Conservation (phyloP, 1,140 invertebrate genomes). For the Megathymus violae region DNA sequence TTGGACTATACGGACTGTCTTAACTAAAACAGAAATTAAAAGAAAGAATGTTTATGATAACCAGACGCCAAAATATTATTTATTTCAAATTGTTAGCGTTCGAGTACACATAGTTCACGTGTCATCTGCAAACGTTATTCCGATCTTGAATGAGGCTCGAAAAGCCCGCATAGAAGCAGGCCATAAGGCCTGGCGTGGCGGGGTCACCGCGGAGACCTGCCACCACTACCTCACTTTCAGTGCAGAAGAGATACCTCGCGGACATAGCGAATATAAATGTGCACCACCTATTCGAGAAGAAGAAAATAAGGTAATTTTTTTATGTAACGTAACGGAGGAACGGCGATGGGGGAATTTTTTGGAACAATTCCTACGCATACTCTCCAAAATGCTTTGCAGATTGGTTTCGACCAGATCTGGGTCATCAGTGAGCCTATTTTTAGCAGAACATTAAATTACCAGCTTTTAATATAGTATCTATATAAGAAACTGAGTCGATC, state of each 20-base stretch:
- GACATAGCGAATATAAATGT: constrained; percentile 88
- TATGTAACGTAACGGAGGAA: too few species aligned
- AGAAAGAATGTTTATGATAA: too few species aligned
- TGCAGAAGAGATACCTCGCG: constrained; percentile 86
- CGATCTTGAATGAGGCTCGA: constrained; percentile 61
- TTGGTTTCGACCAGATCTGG: too few species aligned
- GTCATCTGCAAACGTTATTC: constrained; percentile 85
- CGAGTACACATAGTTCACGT: constrained; percentile 89
- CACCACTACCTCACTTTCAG: constrained; percentile 88
- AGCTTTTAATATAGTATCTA: too few species aligned
- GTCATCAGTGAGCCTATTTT: too few species aligned
- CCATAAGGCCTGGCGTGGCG: constrained; percentile 57
- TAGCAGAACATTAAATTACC: too few species aligned
- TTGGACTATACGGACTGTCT: too few species aligned
- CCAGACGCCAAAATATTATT: background rate
- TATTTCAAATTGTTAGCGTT: constrained; percentile 69
- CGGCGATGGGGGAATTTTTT: too few species aligned
- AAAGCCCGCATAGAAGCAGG: constrained; percentile 42
- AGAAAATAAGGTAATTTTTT: constrained; percentile 85
- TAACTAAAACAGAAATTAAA: too few species aligned
- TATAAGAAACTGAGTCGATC: too few species aligned
- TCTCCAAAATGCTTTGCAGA: too few species aligned
- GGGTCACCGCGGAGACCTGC: constrained; percentile 88
- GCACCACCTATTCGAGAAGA: constrained; percentile 88
- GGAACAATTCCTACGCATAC: too few species aligned